These are phyloP conservation scores for Probaryconus sp. DNA, from an alignment of 1,140 invertebrate species.

Conservation along the genomic window DNA sequence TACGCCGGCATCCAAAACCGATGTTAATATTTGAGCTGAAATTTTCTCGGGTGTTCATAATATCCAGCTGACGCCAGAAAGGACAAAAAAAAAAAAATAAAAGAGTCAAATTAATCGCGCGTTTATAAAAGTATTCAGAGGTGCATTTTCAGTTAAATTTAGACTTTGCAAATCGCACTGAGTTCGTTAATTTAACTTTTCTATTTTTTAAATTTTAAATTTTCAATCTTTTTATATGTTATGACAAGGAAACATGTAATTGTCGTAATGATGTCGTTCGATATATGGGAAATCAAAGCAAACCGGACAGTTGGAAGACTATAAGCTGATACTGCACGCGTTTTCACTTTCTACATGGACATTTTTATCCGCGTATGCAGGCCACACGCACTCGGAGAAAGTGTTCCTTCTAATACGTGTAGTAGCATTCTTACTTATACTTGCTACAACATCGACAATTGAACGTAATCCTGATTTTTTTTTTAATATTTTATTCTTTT, in stretches of 20 bases:
- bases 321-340: slow-evolving; percentile 28
- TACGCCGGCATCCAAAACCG: background rate
- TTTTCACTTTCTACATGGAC: slow-evolving; percentile 69
- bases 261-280: slow-evolving; percentile 10
- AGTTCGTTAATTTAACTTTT: no score
- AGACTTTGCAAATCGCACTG: no score
- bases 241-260: slow-evolving; percentile 1
- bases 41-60: slow-evolving; percentile 18
- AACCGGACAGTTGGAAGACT: slow-evolving; percentile 23
- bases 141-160: no score
- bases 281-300: slow-evolving; percentile 21
- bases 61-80: slow-evolving; percentile 2
- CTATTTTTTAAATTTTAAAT: no score
- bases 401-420: slow-evolving; percentile 47
- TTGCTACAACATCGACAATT: slow-evolving; percentile 8
- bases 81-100: no score
- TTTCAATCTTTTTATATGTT: no score
- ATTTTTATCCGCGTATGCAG: slow-evolving; percentile 55
- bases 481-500: no score
- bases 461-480: background rate
- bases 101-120: no score
- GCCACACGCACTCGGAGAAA: slow-evolving; percentile 62
- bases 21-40: slow-evolving; percentile 32
- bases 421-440: slow-evolving; percentile 15
- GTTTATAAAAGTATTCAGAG: no score